Percentiles rank a stretch among this genome's conserved stretches.
Conservation (phyloP, 2,797 vertebrate species). For the Chaetophractus vellerosus region DNA sequence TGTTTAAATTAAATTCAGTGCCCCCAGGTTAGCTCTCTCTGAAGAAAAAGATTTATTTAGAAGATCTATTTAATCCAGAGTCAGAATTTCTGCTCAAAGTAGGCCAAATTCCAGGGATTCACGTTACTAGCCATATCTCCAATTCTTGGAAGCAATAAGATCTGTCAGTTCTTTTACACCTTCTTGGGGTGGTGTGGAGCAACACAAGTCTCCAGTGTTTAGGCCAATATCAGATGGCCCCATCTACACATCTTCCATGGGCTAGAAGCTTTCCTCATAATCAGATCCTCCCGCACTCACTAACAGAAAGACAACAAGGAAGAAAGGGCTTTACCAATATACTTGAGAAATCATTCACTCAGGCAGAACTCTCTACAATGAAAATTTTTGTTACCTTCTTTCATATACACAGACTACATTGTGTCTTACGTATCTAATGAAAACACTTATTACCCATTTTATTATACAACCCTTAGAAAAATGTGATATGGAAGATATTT, state of each 20-base stretch:
- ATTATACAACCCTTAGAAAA: slow-evolving; percentile 40
- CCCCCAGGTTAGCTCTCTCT: background rate
- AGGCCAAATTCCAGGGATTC: background rate
- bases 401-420: background rate
- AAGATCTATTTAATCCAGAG: slow-evolving; percentile 38
- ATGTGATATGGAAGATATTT: slow-evolving; percentile 24
- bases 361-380: background rate
- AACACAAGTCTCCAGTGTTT: background rate
- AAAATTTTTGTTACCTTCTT: slow-evolving; percentile 21
- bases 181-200: background rate
- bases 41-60: slow-evolving; percentile 39
- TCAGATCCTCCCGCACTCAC: background rate
- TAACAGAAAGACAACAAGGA: background rate
- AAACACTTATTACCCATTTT: slow-evolving; percentile 24
- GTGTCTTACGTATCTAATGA: slow-evolving; percentile 21
- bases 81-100: slow-evolving; percentile 32
- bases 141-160: background rate
- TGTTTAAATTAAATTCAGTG: slow-evolving; percentile 26
- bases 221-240: background rate
- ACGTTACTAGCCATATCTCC: background rate
- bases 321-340: background rate
- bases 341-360: background rate
- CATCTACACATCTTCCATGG: background rate
- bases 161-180: background rate
- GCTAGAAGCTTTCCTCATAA: background rate